Evolutionary conservation across 2,888 invertebrate species (phyloP), one percentile per base, ranked within the genome.

Genomic region (Nyleta sp.): DNA sequence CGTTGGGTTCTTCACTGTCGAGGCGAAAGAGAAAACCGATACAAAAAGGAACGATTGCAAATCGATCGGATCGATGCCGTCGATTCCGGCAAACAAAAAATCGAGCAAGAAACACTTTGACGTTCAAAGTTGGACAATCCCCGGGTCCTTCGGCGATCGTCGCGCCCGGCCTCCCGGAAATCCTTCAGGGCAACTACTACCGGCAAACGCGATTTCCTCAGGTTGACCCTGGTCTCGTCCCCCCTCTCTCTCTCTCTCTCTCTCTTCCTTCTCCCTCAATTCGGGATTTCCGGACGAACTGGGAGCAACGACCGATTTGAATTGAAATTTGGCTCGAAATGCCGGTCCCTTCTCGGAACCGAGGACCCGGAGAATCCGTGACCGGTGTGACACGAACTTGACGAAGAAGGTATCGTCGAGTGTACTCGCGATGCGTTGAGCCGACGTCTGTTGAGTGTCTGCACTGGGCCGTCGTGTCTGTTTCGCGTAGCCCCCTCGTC

Each of bases 391-490:
- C 57, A 70, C 68, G 42, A 57, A 70, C 70, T 64, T 57, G 65
- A 31, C 28, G 48, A 48, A 31, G 15, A 11, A 10, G 8, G 65
- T 40, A 33, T 33, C 35, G 33, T 13, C 65, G 65, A 48, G 17
- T 38, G 59, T 60, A 68, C 71, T 60, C 75, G 75, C 65, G 72
- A 57, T 81, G 82, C 83, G 82, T 76, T 82, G 74, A 82, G 81
- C 81, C 84, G 81, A 82, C 81, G 81, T 79, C 81, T 83, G 81
- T 82, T 81, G 84, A 84, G 84, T 85, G 85, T 84, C 82, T 82
- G 83, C 80, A 78, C 76, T 67, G 82, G 80, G 28, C 60, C 59
- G 80, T 79, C 78, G 80, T 79, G 59, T 74, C 74, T 72, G 79
- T 79, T 79, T 79, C 79, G 71, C 78, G 78, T 81, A 80, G 83